Conservation (phyloP, 1,140 invertebrate species). For the Formica exsecta region DNA sequence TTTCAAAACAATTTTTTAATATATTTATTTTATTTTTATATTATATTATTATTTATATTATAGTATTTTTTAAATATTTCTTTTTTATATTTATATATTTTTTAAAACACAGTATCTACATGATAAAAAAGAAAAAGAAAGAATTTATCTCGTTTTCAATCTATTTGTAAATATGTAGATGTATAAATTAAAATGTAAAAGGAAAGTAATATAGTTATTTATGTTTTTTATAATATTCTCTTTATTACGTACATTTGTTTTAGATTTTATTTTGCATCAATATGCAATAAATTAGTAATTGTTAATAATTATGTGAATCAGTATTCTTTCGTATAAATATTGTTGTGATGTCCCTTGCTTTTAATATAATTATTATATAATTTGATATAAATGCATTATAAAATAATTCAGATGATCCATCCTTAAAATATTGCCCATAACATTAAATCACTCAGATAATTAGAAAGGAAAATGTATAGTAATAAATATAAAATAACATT, state of each 20-base stretch:
- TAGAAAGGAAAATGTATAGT: slow-evolving; percentile 42
- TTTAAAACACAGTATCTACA: too few species aligned
- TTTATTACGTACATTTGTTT: slow-evolving; percentile 69
- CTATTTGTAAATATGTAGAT: neutral
- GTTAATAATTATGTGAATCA: slow-evolving; percentile 68
- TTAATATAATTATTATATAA: slow-evolving; percentile 60
- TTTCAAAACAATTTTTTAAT: neutral
- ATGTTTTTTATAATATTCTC: slow-evolving; percentile 53
- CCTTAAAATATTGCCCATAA: slow-evolving; percentile 48
- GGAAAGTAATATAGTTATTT: neutral
- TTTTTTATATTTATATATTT: too few species aligned
- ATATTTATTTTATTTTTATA: too few species aligned
- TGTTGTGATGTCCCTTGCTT: slow-evolving; percentile 50
- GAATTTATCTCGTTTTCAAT: neutral
- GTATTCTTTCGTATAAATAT: slow-evolving; percentile 58
- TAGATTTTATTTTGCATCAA: slow-evolving; percentile 50
- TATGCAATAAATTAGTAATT: slow-evolving; percentile 68
- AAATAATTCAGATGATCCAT: slow-evolving; percentile 58
- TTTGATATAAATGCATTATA: slow-evolving; percentile 63
- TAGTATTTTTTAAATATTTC: too few species aligned
- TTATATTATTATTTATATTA: too few species aligned
- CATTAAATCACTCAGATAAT: slow-evolving; percentile 20
- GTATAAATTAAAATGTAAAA: neutral
- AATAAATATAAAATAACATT: slow-evolving; percentile 66
- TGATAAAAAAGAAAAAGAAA: too few species aligned